These are phyloP conservation scores for Hippocampus guttulatus DNA, from an alignment of 2,113 vertebrate species.

Conservation along the genomic window DNA sequence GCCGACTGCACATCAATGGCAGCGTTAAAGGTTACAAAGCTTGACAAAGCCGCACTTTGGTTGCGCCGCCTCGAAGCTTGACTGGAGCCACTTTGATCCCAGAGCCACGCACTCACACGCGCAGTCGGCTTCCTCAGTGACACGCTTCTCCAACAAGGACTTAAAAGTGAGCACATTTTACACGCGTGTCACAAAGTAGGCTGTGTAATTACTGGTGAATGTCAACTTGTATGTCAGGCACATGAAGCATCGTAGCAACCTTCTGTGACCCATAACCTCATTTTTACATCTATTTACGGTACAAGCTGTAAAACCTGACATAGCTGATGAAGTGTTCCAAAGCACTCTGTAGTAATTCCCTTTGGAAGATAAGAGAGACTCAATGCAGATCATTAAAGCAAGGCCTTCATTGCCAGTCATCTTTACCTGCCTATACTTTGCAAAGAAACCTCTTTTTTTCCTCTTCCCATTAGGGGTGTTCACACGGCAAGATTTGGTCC, in stretches of 20 bases:
- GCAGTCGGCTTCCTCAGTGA: background rate
- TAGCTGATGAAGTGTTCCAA: background rate
- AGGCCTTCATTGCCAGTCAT: background rate
- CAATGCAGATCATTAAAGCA: background rate
- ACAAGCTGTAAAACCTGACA: background rate
- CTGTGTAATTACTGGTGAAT: slow-evolving; percentile 14
- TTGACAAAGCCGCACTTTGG: slow-evolving; percentile 57
- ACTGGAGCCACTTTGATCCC: slow-evolving; percentile 54
- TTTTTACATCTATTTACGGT: slow-evolving; percentile 11
- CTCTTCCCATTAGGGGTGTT: background rate
- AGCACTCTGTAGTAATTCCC: background rate
- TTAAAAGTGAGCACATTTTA: slow-evolving; percentile 5
- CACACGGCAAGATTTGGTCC: no score
- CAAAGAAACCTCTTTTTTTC: background rate
- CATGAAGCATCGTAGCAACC: slow-evolving; percentile 1
- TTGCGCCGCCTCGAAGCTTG: slow-evolving; percentile 52
- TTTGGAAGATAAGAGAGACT: background rate
- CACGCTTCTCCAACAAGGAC: background rate
- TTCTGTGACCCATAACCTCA: slow-evolving; percentile 2
- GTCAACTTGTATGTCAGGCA: slow-evolving; percentile 16
- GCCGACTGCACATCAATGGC: slow-evolving; percentile 61
- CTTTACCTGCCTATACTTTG: background rate
- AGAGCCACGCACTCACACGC: slow-evolving; percentile 1
- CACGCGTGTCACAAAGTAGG: background rate
- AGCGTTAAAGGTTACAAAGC: slow-evolving; percentile 65